Evolutionary conservation across 2,888 invertebrate species (phyloP).

Genomic region (Mactromeris polynyma): DNA sequence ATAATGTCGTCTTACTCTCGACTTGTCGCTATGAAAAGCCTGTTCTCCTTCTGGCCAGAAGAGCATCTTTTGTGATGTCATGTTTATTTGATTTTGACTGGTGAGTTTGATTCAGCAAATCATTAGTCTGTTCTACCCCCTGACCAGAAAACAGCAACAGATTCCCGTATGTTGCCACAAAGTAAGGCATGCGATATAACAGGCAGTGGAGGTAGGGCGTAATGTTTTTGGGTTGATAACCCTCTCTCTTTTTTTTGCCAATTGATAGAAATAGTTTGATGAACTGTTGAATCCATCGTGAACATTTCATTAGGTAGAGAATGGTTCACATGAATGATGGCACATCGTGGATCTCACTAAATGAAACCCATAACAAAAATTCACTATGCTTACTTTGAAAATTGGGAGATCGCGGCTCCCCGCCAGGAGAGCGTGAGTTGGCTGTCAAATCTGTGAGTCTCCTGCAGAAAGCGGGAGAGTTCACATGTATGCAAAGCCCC

Average conservation of each 20-base stretch:
- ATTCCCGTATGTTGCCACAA: not conserved
- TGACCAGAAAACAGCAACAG: not conserved
- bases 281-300: too few relatives aligned
- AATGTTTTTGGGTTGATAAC: not conserved
- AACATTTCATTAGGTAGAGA: too few relatives aligned
- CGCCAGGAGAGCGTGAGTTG: too few relatives aligned
- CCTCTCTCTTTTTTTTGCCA: constrained; percentile 2
- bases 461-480: too few relatives aligned
- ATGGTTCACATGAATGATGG: too few relatives aligned
- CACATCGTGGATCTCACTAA: too few relatives aligned
- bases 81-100: not conserved
- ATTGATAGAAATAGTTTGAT: not conserved
- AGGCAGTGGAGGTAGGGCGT: constrained; percentile 10
- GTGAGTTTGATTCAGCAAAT: not conserved
- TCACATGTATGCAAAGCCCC: too few relatives aligned
- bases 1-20: not conserved
- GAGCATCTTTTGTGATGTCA: not conserved
- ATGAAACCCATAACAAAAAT: too few relatives aligned
- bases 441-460: too few relatives aligned
- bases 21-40: not conserved
- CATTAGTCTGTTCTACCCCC: not conserved
- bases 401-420: too few relatives aligned
- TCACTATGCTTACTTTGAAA: too few relatives aligned
- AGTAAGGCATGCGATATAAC: not conserved
- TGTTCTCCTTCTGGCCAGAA: not conserved